Conservation (phyloP, 2,113 vertebrate species). For the Stigmatopora nigra region DNA sequence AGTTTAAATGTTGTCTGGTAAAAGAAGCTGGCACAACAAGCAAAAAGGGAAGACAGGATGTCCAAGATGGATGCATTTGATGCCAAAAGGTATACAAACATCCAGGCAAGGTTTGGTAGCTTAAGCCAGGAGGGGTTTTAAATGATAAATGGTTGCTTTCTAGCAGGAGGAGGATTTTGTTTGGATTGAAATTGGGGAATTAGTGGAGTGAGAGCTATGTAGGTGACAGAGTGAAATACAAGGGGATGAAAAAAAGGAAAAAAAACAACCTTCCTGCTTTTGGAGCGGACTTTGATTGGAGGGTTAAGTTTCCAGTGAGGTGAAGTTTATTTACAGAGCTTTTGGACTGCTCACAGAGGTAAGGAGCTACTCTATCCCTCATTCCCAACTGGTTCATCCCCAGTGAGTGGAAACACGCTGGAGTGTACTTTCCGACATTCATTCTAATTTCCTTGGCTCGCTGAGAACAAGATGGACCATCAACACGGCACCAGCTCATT, state of each 20-base stretch:
- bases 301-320: slow-evolving; percentile 53
- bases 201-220: slow-evolving; percentile 29
- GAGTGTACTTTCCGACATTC: slow-evolving; percentile 34
- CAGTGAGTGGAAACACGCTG: slow-evolving; percentile 50
- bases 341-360: slow-evolving; percentile 31
- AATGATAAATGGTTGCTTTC: slow-evolving; percentile 58
- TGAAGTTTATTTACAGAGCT: slow-evolving; percentile 62
- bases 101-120: not conserved
- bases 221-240: slow-evolving; percentile 20
- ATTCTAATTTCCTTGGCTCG: slow-evolving; percentile 20
- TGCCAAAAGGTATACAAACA: slow-evolving; percentile 9
- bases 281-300: slow-evolving; percentile 17
- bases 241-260: not conserved
- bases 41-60: slow-evolving; percentile 15
- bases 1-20: slow-evolving; percentile 9
- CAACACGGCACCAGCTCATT: slow-evolving; percentile 53
- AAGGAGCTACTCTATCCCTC: slow-evolving; percentile 16
- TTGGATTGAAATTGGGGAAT: slow-evolving; percentile 54
- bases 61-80: slow-evolving; percentile 12
- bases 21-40: slow-evolving; percentile 11
- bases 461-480: slow-evolving; percentile 41
- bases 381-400: slow-evolving; percentile 14
- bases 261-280: slow-evolving; percentile 47
- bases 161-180: slow-evolving; percentile 32
- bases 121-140: slow-evolving; percentile 22